A percentile compares a stretch with the other conserved stretches of the same genome.
Conservation (phyloP, 2,888 invertebrate species). For the Drosophila trichaetosa region DNA sequence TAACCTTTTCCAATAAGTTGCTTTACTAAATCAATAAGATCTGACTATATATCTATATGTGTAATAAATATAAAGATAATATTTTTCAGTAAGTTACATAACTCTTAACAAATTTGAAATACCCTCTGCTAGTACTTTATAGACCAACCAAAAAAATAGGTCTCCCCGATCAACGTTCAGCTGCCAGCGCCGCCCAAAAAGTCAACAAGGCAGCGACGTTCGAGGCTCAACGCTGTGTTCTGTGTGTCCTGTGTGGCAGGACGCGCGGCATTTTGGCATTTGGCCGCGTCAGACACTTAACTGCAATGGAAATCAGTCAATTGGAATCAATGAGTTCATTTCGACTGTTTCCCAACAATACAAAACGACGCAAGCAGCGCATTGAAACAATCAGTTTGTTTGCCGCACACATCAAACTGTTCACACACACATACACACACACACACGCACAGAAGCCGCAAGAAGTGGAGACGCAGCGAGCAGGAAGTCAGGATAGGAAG, state of each 20-base stretch:
- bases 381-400: conserved; percentile 81
- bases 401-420: conserved; percentile 64
- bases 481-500: conserved; percentile 23
- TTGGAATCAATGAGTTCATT: conserved; percentile 85
- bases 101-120: not conserved
- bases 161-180: conserved; percentile 47
- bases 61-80: not conserved
- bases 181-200: conserved; percentile 56
- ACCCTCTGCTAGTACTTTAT: not conserved
- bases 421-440: conserved; percentile 48
- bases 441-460: conserved; percentile 5
- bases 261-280: conserved; percentile 64
- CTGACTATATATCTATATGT: not conserved
- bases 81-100: not conserved
- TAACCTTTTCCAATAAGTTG: no score
- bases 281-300: conserved; percentile 82
- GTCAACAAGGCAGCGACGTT: conserved; percentile 73
- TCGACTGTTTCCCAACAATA: conserved; percentile 82
- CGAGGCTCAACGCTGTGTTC: conserved; percentile 13
- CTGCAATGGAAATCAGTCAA: conserved; percentile 84
- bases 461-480: conserved; percentile 13
- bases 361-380: conserved; percentile 59
- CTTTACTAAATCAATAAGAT: not conserved
- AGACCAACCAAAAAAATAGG: not conserved
- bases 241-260: conserved; percentile 32